Evolutionary conservation across 2,113 vertebrate species (phyloP).

Genomic region (Tylochromis polylepis): DNA sequence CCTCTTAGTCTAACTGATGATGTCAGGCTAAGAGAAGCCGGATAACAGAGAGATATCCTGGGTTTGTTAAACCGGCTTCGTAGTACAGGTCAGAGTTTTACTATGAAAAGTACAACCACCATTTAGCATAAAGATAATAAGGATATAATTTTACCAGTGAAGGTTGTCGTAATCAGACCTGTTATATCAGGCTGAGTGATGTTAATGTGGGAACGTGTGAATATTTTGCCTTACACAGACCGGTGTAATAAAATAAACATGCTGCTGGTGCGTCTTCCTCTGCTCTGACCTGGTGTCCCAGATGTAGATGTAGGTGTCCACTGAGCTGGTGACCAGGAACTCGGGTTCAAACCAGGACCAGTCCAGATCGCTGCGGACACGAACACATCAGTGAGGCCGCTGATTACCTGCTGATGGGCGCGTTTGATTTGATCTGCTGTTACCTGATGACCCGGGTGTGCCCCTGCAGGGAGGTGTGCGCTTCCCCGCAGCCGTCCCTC

Average conservation of each 20-base stretch:
- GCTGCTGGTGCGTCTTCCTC: not conserved
- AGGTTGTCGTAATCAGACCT: not conserved
- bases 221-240: not conserved
- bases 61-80: not conserved
- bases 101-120: not conserved
- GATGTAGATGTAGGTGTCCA: slow-evolving; percentile 98
- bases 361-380: slow-evolving; percentile 85
- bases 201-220: not conserved
- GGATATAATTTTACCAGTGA: not conserved
- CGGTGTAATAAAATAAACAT: rapidly evolving
- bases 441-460: slow-evolving; percentile 98
- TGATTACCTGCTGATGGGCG: not conserved
- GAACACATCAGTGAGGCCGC: not conserved
- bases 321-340: slow-evolving; percentile 92
- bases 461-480: slow-evolving; percentile 89
- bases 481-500: slow-evolving; percentile 86
- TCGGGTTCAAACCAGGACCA: slow-evolving; percentile 97
- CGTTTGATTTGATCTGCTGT: not conserved
- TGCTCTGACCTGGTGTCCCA: slow-evolving; percentile 93
- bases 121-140: not conserved
- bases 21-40: not conserved
- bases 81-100: not conserved
- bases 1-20: not conserved
- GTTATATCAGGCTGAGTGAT: not conserved
- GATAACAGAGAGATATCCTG: not conserved